Evolutionary conservation across 2,113 vertebrate species (phyloP).

Genomic region (Sylvilagus bachmani): DNA sequence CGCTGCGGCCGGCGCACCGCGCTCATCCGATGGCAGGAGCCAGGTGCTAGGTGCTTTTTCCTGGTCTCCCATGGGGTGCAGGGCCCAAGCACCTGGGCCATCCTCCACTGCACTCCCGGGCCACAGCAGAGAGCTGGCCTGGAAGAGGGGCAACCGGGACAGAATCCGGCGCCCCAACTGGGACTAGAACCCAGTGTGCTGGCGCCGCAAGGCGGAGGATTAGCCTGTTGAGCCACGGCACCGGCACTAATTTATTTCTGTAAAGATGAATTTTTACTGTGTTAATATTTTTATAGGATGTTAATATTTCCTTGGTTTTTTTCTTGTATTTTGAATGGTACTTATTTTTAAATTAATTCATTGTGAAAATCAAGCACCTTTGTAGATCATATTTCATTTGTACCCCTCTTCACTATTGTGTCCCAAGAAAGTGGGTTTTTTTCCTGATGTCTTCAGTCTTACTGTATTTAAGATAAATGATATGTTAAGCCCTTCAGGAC

Average conservation of each 20-base stretch:
- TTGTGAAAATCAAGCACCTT: not conserved
- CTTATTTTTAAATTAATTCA: constrained; percentile 3
- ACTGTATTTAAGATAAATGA: not conserved
- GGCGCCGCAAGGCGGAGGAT: no score
- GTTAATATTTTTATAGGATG: not conserved
- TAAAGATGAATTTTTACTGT: not conserved
- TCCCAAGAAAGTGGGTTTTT: not conserved
- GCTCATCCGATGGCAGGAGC: no score
- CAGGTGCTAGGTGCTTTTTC: no score
- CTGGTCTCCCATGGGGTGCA: no score
- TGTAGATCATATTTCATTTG: not conserved
- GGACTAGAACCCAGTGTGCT: no score
- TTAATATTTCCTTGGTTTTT: constrained; percentile 20
- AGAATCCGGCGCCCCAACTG: no score
- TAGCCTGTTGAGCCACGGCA: no score
- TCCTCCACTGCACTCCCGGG: no score
- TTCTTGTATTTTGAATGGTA: constrained; percentile 41
- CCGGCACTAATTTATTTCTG: not conserved
- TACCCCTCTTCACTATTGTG: not conserved
- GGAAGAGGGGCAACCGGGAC: no score
- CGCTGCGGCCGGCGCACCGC: no score
- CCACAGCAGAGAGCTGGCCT: no score
- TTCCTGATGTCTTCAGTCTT: not conserved
- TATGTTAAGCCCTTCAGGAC: not conserved
- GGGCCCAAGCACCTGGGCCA: no score